Evolutionary conservation across 2,113 vertebrate genomes (phyloP), one percentile per base, ranked within the genome.

Genomic region (Gadus chalcogrammus): DNA sequence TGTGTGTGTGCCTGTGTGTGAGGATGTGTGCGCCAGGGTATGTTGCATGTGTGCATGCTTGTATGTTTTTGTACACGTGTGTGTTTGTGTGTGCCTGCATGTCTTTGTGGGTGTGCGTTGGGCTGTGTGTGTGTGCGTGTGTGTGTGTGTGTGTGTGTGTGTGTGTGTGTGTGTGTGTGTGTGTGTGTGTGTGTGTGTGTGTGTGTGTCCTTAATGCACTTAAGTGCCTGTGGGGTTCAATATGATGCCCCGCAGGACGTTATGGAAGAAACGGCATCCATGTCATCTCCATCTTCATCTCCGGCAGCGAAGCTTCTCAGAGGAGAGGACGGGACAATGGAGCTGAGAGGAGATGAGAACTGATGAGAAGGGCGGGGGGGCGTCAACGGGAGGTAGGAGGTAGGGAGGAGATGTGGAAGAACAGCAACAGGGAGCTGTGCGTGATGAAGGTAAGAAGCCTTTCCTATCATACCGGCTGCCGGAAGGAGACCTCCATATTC

Each of bases 191-290:
- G 15, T 15, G 35, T n/a, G 17, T 42, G 16, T 42, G 15, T 42
- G 55, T n/a, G 15, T 58, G 55, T n/a, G 55, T 58, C 9, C 42
- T 12, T 1, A 12, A 48, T 48, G 42, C 42, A 48, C 42, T 48
- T 48, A 9, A 48, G 42, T 48, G 59, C 52, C 81, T 82, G 79
- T 81, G 80, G 79, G 61, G 69, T 77, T 77, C 69, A 67, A 82
- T 82, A 78, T 75, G 70, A 56, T 73, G 69, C 73, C 64, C 69
- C 52, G 68, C 76, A 62, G 65, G 71, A 87, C 76, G 61, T 71
- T 65, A 74, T 86, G 79, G 42, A 48, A 48, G 2, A 48, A 48
- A 9, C 42, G 42, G 8, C 42, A 48, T 16, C 16, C 55, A n/a
- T 58, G 55, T 16, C 55, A 58, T 58, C 55, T 58, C 16, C n/a